Evolutionary conservation across 2,888 invertebrate species (phyloP), one percentile per base, ranked within the genome.

Genomic region (Meganola albula): DNA sequence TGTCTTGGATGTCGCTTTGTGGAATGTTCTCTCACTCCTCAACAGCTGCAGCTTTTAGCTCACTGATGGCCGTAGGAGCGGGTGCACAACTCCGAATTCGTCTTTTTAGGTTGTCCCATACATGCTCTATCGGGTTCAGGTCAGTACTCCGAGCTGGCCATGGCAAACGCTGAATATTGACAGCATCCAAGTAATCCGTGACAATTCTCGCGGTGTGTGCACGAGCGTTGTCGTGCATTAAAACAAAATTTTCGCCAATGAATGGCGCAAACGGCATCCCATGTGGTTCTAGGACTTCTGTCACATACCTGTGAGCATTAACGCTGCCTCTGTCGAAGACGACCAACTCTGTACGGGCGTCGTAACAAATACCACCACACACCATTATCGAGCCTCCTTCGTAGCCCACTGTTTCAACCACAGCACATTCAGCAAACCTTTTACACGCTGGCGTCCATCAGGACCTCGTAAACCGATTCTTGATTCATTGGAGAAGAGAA

Each of bases 331-430:
- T 27, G 11, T 40, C 20, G 16, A 31, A 27, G 10, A 35, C 20
- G 6, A 32, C 27, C 8, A 34, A 14, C 6, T 34, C 26, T 7
- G 37, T 35, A 30, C 30, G 30, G 23, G 31, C 32, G 6, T 40
- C 34, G 12, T 31, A 37, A 26, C 26, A 29, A 9, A 35, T 35
- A 10, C 32, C 35, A 13, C 24, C 35, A 32, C 29, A 35, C 9
- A 40, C 32, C 30, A 35, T 32, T 20, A 33, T 22, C 1, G 32
- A 31, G 3, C 28, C 24, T 12, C 25, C 37, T 10, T 28, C 22
- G 16, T 27, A 27, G 12, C 12, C 12, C 11, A 24, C 24, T 5
- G 24, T 12, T 24, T 24, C 24, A 7, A 2, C 2, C 7, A 24
- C 8, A 24, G 24, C 12, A n/a, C 24, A 24, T 24, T 7, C 8